These are phyloP conservation scores for Myiothlypis chrysogaster DNA, from an alignment of 2,797 vertebrate species.

Conservation along the genomic window DNA sequence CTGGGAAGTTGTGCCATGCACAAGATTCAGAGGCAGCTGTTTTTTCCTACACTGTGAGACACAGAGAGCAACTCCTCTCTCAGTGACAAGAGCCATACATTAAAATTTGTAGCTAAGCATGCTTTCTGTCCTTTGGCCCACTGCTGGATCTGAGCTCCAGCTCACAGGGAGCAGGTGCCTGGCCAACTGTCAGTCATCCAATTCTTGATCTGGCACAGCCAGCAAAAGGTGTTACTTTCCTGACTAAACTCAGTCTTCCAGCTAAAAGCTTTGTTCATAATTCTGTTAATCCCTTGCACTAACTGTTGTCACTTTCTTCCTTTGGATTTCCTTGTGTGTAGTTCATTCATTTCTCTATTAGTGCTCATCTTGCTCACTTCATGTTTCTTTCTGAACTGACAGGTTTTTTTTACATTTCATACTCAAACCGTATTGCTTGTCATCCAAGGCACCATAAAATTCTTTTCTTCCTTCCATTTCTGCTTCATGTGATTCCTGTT, in stretches of 20 bases:
- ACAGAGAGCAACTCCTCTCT: neutral
- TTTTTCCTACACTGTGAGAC: neutral
- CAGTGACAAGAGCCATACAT: neutral
- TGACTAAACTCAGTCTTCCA: neutral
- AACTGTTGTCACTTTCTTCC: neutral
- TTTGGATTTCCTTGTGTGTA: neutral
- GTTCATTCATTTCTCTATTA: neutral
- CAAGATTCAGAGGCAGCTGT: neutral
- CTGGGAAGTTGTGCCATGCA: neutral
- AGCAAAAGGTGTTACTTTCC: neutral
- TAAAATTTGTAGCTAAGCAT: neutral
- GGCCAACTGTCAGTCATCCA: neutral
- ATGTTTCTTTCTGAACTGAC: neutral
- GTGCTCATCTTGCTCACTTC: neutral
- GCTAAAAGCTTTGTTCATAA: neutral
- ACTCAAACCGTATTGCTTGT: neutral
- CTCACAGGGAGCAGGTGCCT: neutral
- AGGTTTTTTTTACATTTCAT: neutral
- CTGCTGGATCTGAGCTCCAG: neutral
- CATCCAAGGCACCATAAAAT: neutral
- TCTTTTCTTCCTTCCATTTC: neutral
- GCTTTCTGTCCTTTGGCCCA: neutral
- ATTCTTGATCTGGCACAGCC: neutral
- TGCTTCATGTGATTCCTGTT: neutral
- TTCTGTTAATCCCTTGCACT: neutral